Conservation (phyloP, 1,140 invertebrate species). For the Drosophila elegans region DNA sequence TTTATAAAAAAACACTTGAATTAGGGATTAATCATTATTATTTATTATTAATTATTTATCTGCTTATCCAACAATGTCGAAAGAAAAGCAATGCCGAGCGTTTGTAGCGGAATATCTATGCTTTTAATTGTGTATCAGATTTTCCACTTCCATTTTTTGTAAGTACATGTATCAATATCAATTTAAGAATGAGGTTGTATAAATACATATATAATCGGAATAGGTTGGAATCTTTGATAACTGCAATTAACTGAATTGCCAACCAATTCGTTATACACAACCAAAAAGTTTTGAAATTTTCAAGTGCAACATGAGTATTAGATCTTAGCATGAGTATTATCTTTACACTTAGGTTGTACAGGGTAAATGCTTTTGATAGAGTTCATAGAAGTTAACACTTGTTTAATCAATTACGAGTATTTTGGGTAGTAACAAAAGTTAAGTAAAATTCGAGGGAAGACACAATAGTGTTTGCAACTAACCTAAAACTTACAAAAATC, state of each 20-base stretch:
- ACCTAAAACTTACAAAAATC: constrained; percentile 36
- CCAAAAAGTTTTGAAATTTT: constrained; percentile 36
- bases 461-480: constrained; percentile 46
- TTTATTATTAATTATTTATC: constrained; percentile 12
- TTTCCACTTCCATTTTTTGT: neutral
- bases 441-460: constrained; percentile 53
- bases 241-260: neutral
- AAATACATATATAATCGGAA: constrained; percentile 5
- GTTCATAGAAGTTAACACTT: constrained; percentile 17
- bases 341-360: neutral
- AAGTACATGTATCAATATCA: constrained; percentile 10
- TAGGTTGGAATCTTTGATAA: neutral
- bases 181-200: constrained; percentile 3
- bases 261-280: constrained; percentile 52
- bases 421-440: constrained; percentile 33
- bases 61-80: constrained; percentile 26
- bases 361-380: constrained; percentile 47
- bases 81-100: constrained; percentile 23
- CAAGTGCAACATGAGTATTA: constrained; percentile 18
- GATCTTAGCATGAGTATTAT: constrained; percentile 15
- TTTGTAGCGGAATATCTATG: neutral
- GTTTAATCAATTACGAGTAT: constrained; percentile 24
- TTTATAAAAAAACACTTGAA: neutral
- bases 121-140: neutral
- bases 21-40: constrained; percentile 20